Conservation (phyloP, 1,140 invertebrate species). For the Lethocerus indicus region DNA sequence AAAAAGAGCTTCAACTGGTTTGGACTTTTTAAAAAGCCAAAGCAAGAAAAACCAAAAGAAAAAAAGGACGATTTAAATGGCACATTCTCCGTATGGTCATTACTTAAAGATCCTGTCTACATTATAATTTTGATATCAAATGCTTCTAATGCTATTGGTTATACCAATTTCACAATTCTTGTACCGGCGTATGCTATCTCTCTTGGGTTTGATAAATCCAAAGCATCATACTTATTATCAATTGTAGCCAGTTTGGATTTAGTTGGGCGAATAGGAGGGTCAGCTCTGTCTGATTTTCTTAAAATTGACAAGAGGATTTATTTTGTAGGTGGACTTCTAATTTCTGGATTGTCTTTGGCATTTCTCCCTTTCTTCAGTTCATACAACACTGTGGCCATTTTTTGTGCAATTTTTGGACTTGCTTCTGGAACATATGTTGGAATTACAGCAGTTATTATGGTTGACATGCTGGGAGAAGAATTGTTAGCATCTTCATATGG, state of each 20-base stretch:
- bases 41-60: not conserved
- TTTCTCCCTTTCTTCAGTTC: constrained; percentile 38
- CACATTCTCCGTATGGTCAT: constrained; percentile 1
- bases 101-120: constrained; percentile 61
- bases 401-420: constrained; percentile 58
- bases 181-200: constrained; percentile 53
- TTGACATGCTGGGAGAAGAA: constrained; percentile 65
- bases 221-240: constrained; percentile 50
- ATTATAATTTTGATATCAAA: constrained; percentile 66
- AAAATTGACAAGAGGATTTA: constrained; percentile 60
- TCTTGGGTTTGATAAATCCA: constrained; percentile 46
- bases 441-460: constrained; percentile 69
- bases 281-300: constrained; percentile 55
- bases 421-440: constrained; percentile 74
- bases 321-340: constrained; percentile 54
- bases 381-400: constrained; percentile 35
- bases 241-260: constrained; percentile 62
- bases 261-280: constrained; percentile 62
- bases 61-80: constrained; percentile 1
- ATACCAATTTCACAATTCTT: constrained; percentile 69
- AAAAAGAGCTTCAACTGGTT: constrained; percentile 30
- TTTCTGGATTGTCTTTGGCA: constrained; percentile 54
- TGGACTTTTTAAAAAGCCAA: not conserved
- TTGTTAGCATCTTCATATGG: constrained; percentile 68
- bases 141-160: constrained; percentile 66